These are phyloP conservation scores for Vanessa atalanta DNA, from an alignment of 1,140 invertebrate species.

Conservation along the genomic window DNA sequence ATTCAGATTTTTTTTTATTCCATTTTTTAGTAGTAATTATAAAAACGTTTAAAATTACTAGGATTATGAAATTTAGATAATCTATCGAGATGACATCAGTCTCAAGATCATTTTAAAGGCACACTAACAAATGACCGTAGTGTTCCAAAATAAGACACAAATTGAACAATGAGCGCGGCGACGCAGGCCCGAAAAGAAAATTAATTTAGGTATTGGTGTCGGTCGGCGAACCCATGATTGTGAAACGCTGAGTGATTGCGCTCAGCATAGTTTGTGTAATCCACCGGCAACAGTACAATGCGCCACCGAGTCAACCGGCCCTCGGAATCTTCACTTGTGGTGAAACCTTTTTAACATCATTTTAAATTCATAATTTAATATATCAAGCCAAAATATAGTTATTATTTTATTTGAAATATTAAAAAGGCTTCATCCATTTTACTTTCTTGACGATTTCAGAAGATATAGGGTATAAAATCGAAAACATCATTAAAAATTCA, in stretches of 20 bases:
- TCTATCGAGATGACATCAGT: constrained; percentile 34
- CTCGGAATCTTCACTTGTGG: constrained; percentile 67
- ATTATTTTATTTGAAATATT: not conserved
- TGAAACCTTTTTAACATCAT: constrained; percentile 48
- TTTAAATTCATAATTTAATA: not conserved
- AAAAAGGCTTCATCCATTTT: not conserved
- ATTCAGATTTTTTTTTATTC: no score
- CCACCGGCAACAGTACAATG: constrained; percentile 60
- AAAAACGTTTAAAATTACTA: no score
- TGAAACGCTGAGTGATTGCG: constrained; percentile 75
- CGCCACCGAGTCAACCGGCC: constrained; percentile 59
- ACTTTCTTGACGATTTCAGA: no score
- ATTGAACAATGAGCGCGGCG: constrained; percentile 72
- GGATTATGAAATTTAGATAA: not conserved
- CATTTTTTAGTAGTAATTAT: not conserved
- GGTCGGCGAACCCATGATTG: constrained; percentile 73
- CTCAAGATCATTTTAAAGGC: constrained; percentile 2
- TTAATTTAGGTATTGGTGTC: constrained; percentile 80
- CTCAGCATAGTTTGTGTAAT: constrained; percentile 74
- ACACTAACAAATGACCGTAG: constrained; percentile 40
- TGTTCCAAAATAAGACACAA: constrained; percentile 62
- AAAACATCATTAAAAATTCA: not conserved
- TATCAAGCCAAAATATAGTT: not conserved
- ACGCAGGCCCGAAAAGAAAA: constrained; percentile 74
- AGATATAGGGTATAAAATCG: not conserved